phyloP scores from a whole-genome alignment of 1,140 invertebrate genomes.

The Ceratitis capitata region DNA sequence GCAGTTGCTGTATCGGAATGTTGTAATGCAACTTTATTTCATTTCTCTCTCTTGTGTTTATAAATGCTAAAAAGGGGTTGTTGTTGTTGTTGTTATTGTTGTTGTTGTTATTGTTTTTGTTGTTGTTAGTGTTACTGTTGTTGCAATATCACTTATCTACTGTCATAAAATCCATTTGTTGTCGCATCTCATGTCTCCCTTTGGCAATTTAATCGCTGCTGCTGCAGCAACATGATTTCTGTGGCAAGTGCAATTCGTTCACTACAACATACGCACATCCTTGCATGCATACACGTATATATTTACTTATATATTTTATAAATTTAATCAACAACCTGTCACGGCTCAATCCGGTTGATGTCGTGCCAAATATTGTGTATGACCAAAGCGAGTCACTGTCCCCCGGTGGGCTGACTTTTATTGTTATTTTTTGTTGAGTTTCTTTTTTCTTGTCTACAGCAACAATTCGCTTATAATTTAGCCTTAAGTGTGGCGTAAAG shows the following conservation, averaged over 20 bases:
- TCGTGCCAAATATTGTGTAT: conserved; percentile 18
- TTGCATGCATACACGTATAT: neutral
- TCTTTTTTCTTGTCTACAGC: too few species aligned
- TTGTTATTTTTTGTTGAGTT: neutral
- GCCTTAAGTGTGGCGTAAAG: neutral
- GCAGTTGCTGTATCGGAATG: neutral
- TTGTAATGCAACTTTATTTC: neutral
- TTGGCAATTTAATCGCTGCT: conserved; percentile 7
- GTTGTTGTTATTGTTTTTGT: neutral
- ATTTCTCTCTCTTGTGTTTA: neutral
- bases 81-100: neutral
- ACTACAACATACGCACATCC: neutral
- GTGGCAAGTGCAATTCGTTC: neutral
- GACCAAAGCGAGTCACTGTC: neutral
- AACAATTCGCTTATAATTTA: neutral
- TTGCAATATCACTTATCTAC: neutral
- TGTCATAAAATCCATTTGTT: neutral
- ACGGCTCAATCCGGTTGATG: neutral
- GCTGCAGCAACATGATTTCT: neutral
- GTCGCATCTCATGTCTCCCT: neutral
- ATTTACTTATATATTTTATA: too few species aligned
- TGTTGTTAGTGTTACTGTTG: neutral
- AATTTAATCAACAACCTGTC: neutral
- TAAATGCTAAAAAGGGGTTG: neutral
- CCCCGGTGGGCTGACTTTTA: neutral